phyloP scores from a whole-genome alignment of 2,113 vertebrate species.

The Leptocoma aspasia region DNA sequence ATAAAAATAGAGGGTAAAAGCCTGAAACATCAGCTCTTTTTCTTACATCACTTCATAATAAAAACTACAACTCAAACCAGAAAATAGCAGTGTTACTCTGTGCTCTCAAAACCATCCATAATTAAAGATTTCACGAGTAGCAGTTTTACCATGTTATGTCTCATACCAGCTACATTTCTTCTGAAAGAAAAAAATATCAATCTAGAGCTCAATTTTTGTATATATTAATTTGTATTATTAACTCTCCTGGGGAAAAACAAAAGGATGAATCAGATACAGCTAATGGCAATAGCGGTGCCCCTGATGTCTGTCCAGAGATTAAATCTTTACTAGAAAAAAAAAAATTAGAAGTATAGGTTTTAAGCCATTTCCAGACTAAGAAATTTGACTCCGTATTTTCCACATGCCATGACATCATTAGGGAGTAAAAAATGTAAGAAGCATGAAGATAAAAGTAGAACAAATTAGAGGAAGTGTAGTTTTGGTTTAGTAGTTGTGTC shows the following conservation, averaged over 20 bases:
- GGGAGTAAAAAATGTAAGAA: neutral
- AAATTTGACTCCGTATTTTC: neutral
- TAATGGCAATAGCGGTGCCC: neutral
- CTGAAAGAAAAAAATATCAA: neutral
- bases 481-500: neutral
- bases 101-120: neutral
- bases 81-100: neutral
- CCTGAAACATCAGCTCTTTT: neutral
- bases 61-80: neutral
- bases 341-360: neutral
- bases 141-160: neutral
- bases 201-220: rapidly evolving
- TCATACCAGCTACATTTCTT: neutral
- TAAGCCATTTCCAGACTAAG: neutral
- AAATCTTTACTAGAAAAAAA: neutral
- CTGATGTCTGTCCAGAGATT: neutral
- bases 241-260: neutral
- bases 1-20: neutral
- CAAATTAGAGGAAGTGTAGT: neutral
- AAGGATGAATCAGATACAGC: neutral
- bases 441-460: neutral
- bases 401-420: neutral
- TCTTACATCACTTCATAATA: neutral
- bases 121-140: neutral
- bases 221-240: neutral